Evolutionary conservation across 2,888 invertebrate species (phyloP).

Genomic region (Rhimphoctona megacephalus): DNA sequence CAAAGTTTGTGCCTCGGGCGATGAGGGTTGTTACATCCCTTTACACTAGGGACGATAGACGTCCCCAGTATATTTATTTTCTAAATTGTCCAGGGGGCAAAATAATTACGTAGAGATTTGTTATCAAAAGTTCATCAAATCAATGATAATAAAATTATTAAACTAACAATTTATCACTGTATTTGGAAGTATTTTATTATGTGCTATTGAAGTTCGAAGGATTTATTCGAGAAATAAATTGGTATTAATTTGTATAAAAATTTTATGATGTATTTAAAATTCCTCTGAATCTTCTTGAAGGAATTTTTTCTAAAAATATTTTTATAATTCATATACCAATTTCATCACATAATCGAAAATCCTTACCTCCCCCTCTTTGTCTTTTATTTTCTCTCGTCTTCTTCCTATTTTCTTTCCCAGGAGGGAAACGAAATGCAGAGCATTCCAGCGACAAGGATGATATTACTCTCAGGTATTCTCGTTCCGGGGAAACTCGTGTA

Average conservation of each 20-base stretch:
- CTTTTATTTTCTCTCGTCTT: background rate
- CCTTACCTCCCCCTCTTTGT: background rate
- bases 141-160: background rate
- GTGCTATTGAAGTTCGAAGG: background rate
- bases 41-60: background rate
- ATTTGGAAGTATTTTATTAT: background rate
- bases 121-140: background rate
- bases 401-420: background rate
- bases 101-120: background rate
- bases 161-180: background rate
- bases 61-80: background rate
- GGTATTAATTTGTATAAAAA: background rate
- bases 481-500: constrained; percentile 26
- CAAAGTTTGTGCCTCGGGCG: background rate
- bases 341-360: constrained; percentile 1
- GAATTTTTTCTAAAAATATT: background rate
- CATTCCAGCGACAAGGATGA: constrained; percentile 2
- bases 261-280: background rate
- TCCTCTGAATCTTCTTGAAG: background rate
- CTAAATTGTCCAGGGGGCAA: background rate
- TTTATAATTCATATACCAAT: background rate
- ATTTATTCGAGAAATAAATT: background rate
- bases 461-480: constrained; percentile 34
- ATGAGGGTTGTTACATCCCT: constrained; percentile 2
- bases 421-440: constrained; percentile 5